Percentiles rank a stretch among this genome's conserved stretches.
phyloP scores from a whole-genome alignment of 2,113 vertebrate genomes.

The Hippolais icterina region DNA sequence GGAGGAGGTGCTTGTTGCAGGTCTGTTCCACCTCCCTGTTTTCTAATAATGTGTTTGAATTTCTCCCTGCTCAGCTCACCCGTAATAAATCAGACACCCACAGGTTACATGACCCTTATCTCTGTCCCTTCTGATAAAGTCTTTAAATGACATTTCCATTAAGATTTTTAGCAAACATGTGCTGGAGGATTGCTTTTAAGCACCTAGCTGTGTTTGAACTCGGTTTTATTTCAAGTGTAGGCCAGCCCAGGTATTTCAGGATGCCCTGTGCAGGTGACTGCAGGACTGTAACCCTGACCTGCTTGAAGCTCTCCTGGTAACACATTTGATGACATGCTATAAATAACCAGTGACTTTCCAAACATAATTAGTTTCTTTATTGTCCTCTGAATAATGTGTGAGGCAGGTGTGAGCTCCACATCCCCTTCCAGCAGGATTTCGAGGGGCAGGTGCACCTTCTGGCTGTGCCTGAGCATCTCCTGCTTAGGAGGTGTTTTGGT shows the following conservation, averaged over 20 bases:
- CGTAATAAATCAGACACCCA: not conserved
- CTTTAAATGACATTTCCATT: not conserved
- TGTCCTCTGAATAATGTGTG: not conserved
- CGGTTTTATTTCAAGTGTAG: not conserved
- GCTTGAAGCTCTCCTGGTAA: not conserved
- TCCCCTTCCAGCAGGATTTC: not conserved
- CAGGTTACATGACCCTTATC: not conserved
- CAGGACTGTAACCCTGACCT: not conserved
- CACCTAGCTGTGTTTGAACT: not conserved
- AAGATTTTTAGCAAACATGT: not conserved
- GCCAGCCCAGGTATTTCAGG: not conserved
- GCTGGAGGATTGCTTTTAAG: not conserved
- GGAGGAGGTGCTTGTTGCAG: not conserved
- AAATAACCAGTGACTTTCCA: not conserved
- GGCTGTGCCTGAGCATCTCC: not conserved
- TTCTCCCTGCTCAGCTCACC: not conserved
- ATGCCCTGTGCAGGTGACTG: not conserved
- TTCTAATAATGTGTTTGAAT: not conserved
- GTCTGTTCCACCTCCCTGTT: not conserved
- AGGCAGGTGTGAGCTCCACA: not conserved
- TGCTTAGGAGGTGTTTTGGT: accelerated
- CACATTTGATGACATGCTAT: accelerated
- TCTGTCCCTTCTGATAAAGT: not conserved
- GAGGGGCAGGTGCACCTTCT: not conserved
- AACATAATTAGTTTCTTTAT: not conserved